These are phyloP conservation scores for Drepana falcataria DNA, from an alignment of 2,888 invertebrate species.

Conservation along the genomic window DNA sequence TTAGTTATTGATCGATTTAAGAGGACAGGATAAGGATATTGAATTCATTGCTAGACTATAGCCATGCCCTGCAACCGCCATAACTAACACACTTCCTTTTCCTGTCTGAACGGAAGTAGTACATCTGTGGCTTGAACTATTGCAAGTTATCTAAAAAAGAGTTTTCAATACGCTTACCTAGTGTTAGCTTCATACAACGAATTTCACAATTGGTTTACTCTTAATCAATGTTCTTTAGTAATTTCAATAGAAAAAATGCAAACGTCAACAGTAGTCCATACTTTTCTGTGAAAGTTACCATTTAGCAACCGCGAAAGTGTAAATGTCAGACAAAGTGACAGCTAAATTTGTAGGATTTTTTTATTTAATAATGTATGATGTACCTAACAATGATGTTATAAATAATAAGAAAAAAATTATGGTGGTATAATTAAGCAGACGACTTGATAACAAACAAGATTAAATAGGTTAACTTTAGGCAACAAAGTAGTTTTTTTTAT, in stretches of 20 bases:
- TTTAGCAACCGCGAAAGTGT: constrained; percentile 32
- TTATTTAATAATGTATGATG: not conserved
- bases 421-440: no score
- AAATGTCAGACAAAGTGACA: constrained; percentile 27
- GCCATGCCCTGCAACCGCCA: constrained; percentile 61
- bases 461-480: no score
- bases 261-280: constrained; percentile 33
- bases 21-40: constrained; percentile 60
- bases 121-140: constrained; percentile 14
- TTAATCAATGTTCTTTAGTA: constrained; percentile 2
- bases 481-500: no score
- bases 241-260: constrained; percentile 15
- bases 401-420: no score
- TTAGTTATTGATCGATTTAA: constrained; percentile 27
- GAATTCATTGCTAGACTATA: constrained; percentile 14
- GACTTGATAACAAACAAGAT: no score
- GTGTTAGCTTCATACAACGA: constrained; percentile 4
- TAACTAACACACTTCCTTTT: constrained; percentile 80
- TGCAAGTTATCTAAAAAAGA: constrained; percentile 1
- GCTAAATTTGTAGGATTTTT: constrained; percentile 1
- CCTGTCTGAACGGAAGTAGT: constrained; percentile 72
- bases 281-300: constrained; percentile 18
- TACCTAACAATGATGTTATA: not conserved
- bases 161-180: constrained; percentile 24
- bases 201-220: constrained; percentile 3